Evolutionary conservation across 2,113 vertebrate genomes (phyloP).

Genomic region (Arvicanthis niloticus): DNA sequence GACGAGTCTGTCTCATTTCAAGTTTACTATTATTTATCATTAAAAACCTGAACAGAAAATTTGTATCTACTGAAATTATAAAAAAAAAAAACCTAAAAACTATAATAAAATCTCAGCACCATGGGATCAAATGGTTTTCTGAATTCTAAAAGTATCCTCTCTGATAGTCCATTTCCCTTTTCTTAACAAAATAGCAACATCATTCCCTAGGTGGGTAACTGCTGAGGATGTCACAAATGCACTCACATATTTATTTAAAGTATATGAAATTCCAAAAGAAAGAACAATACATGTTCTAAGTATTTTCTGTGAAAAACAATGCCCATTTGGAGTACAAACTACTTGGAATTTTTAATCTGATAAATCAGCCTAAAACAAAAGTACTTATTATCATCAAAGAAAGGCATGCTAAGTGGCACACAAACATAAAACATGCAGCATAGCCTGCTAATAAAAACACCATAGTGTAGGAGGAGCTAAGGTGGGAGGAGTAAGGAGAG

Average conservation of each 20-base stretch:
- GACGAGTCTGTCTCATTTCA: background rate
- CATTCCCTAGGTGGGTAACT: background rate
- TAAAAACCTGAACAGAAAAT: constrained; percentile 38
- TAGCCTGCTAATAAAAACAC: background rate
- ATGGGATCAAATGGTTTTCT: constrained; percentile 32
- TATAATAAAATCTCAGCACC: background rate
- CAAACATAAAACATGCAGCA: background rate
- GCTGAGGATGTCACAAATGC: background rate
- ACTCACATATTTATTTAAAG: background rate
- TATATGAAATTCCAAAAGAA: constrained; percentile 19
- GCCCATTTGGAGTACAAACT: background rate
- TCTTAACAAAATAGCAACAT: constrained; percentile 41
- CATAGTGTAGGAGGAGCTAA: background rate
- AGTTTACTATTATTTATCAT: background rate
- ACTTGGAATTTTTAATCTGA: background rate
- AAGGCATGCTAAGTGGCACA: background rate
- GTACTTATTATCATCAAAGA: background rate
- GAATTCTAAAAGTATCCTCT: constrained; percentile 1
- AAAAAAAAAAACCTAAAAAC: constrained; percentile 3
- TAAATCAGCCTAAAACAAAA: background rate
- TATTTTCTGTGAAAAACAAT: background rate
- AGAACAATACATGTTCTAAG: background rate
- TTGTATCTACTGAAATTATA: constrained; percentile 34
- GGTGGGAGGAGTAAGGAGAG: no score
- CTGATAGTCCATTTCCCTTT: constrained; percentile 30